Percentiles rank a stretch among this genome's conserved stretches.
These are phyloP conservation scores for Streblospio benedicti DNA, from an alignment of 1,140 invertebrate genomes.

Conservation along the genomic window DNA sequence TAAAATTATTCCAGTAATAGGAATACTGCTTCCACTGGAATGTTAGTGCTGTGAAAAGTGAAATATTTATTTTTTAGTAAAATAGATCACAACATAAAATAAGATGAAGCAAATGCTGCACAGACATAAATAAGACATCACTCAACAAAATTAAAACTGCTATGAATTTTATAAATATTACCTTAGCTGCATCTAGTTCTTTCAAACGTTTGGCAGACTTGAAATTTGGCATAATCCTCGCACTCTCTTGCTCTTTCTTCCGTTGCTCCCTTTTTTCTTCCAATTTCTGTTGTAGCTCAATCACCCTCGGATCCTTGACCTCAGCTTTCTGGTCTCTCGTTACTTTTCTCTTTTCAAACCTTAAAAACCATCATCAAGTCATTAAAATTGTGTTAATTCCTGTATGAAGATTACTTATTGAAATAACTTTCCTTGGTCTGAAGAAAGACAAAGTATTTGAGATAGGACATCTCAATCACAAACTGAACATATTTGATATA, in stretches of 20 bases:
- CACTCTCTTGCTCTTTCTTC: constrained; percentile 26
- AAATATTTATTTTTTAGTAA: too few species aligned
- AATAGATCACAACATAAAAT: too few species aligned
- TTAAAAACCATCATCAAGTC: constrained; percentile 10
- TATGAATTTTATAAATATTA: constrained; percentile 11
- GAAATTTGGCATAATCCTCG: constrained; percentile 17
- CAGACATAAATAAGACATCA: neutral
- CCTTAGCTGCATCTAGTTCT: constrained; percentile 35
- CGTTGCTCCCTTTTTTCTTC: constrained; percentile 30
- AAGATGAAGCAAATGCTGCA: too few species aligned
- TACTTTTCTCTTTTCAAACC: constrained; percentile 34
- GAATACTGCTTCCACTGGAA: too few species aligned
- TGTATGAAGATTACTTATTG: constrained; percentile 5
- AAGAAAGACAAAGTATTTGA: too few species aligned
- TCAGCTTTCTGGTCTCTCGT: constrained; percentile 17
- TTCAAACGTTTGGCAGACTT: constrained; percentile 23
- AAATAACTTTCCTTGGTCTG: neutral
- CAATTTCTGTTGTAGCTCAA: constrained; percentile 30
- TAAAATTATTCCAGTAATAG: too few species aligned
- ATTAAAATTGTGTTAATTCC: too few species aligned
- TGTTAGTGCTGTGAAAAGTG: too few species aligned
- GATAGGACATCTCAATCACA: too few species aligned
- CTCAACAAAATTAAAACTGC: neutral
- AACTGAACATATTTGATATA: too few species aligned
- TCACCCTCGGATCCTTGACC: constrained; percentile 29